Base-by-base conservation (phyloP, 2,113 vertebrate genomes). In the Thryonomys swinderianus region DNA sequence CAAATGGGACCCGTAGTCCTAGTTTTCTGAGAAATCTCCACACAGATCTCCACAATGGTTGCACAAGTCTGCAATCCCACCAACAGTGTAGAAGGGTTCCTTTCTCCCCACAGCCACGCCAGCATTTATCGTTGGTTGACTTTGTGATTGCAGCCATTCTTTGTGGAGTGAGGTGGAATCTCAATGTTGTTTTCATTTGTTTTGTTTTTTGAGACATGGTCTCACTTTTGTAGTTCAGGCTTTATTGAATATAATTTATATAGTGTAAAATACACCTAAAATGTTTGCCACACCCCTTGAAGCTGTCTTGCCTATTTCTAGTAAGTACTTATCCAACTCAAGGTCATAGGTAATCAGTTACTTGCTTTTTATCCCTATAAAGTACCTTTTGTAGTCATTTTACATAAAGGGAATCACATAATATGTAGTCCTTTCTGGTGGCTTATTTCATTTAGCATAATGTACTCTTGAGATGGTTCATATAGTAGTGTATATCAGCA, bases 161-260 rank as follows among this genome's bases (percentile, higher is more conserved):
- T n/a, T n/a, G n/a, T n/a, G n/a, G n/a, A n/a, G n/a, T n/a, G n/a
- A n/a, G n/a, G n/a, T n/a, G n/a, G n/a, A n/a, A n/a, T n/a, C n/a
- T n/a, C n/a, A n/a, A n/a, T n/a, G n/a, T n/a, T n/a, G n/a, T n/a
- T n/a, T 45, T 62, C 11, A 21, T 82, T 88, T 83, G 27, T 67
- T 55, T 80, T 14, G 6, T 7, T 89, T 42, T 55, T 55, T 55
- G 55, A 55, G 37, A 53, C n/a, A n/a, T n/a, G n/a, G n/a, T n/a
- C n/a, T n/a, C n/a, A n/a, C n/a, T n/a, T n/a, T n/a, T n/a, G n/a
- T n/a, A n/a, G n/a, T n/a, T n/a, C n/a, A n/a, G n/a, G 13, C 42
- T 61, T 88, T 84, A 84, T 53, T 83, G 51, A 88, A 69, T 88
- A 48, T 79, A 37, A 62, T 48, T 87, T 87, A 73, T 18, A 79